Evolutionary conservation across 1,140 invertebrate species (phyloP).

Genomic region (Lanistes nyassanus): DNA sequence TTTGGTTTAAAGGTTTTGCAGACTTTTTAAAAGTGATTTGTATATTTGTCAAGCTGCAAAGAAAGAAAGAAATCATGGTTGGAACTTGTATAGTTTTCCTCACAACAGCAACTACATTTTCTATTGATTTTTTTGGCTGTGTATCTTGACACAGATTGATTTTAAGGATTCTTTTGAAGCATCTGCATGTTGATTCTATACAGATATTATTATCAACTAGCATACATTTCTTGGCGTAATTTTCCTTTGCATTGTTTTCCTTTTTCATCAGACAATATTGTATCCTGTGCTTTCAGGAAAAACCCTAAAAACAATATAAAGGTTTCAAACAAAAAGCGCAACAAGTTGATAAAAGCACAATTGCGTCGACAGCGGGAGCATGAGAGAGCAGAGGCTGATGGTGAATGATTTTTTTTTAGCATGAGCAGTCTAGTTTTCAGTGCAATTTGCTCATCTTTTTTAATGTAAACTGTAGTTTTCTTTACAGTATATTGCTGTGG

Average conservation of each 20-base stretch:
- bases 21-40: background rate
- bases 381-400: constrained; percentile 2
- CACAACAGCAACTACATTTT: background rate
- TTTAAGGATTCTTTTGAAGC: background rate
- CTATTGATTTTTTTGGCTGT: background rate
- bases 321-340: constrained; percentile 22
- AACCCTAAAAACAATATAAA: constrained; percentile 22
- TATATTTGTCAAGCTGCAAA: too few relatives aligned
- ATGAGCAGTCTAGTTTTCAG: too few relatives aligned
- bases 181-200: background rate
- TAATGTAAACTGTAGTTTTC: too few relatives aligned
- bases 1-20: background rate
- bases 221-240: background rate
- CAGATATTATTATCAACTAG: background rate
- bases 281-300: constrained; percentile 12
- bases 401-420: background rate
- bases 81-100: background rate
- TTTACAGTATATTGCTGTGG: too few relatives aligned
- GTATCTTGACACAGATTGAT: background rate
- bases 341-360: constrained; percentile 14
- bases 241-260: background rate
- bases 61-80: too few relatives aligned
- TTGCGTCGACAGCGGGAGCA: background rate
- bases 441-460: too few relatives aligned
- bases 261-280: background rate